A percentile compares a stretch with the other conserved stretches of the same genome.
phyloP scores from a whole-genome alignment of 92 coral and sea anemone genomes.

The Umimayanthus chanpuru region DNA sequence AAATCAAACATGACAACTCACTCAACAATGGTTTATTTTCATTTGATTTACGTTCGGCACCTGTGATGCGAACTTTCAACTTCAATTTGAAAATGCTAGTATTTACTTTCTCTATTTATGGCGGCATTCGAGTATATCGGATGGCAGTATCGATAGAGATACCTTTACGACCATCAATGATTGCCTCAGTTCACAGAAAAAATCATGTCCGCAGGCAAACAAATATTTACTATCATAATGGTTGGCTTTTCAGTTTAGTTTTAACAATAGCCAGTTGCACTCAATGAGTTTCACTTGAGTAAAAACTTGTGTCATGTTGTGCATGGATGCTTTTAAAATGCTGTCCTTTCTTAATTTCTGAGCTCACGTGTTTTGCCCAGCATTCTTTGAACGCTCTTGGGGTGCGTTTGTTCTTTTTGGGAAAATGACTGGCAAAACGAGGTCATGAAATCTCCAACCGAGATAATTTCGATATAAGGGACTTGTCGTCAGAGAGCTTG shows the following conservation, averaged over 20 bases:
- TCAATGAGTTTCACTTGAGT: not conserved
- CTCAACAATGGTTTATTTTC: too few species aligned
- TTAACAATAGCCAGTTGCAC: not conserved
- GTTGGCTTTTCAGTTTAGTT: not conserved
- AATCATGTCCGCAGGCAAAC: not conserved
- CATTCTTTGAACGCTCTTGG: conserved; percentile 15
- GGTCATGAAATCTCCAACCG: conserved; percentile 4
- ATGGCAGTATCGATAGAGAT: not conserved
- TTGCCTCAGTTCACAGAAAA: not conserved
- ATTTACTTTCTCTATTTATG: not conserved
- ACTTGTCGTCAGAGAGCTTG: conserved; percentile 14
- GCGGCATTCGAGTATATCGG: not conserved
- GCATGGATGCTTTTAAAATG: not conserved
- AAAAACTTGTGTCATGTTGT: not conserved
- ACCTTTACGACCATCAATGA: not conserved
- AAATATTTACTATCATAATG: not conserved
- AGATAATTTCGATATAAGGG: conserved; percentile 22
- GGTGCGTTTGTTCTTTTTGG: conserved; percentile 25
- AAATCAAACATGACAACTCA: not conserved
- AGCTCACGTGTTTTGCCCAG: not conserved
- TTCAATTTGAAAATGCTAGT: not conserved
- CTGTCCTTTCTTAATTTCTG: not conserved
- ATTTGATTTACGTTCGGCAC: too few species aligned
- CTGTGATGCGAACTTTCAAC: not conserved
- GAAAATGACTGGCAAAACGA: not conserved